phyloP scores from a whole-genome alignment of 2,797 vertebrate species.

The Babyrousa celebensis region DNA sequence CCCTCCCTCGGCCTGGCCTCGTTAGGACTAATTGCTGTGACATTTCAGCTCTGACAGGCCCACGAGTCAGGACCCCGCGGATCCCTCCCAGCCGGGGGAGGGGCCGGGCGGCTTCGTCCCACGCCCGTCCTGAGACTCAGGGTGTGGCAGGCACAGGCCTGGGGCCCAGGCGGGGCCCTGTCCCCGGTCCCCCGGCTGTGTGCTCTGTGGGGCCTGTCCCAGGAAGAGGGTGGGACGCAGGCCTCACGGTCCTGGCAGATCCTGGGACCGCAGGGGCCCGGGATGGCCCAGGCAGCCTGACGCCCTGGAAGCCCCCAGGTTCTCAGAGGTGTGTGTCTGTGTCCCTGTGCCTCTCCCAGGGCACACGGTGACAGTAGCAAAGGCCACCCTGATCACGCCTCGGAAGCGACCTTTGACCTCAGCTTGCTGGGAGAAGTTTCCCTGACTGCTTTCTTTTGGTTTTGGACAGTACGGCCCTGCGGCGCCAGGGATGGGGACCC shows the following conservation, averaged over 20 bases:
- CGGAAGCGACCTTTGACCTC: not conserved
- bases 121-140: rapidly evolving
- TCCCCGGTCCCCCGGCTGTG: not conserved
- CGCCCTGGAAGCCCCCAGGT: rapidly evolving
- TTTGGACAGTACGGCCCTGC: not conserved
- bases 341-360: not conserved
- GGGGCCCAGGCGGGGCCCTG: not conserved
- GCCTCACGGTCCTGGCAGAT: not conserved
- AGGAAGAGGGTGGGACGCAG: not conserved
- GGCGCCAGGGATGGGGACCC: rapidly evolving
- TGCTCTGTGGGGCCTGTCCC: not conserved
- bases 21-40: conserved; percentile 86
- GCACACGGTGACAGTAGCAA: rapidly evolving
- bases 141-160: rapidly evolving
- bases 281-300: not conserved
- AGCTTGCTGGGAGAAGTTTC: rapidly evolving
- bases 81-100: not conserved
- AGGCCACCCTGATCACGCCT: rapidly evolving
- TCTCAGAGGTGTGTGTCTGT: rapidly evolving
- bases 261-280: rapidly evolving
- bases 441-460: rapidly evolving
- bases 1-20: conserved; percentile 63
- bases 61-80: not conserved
- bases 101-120: rapidly evolving
- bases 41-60: conserved; percentile 75